Evolutionary conservation across 2,888 invertebrate genomes (phyloP).

Genomic region (Caenorhabditis sp.): DNA sequence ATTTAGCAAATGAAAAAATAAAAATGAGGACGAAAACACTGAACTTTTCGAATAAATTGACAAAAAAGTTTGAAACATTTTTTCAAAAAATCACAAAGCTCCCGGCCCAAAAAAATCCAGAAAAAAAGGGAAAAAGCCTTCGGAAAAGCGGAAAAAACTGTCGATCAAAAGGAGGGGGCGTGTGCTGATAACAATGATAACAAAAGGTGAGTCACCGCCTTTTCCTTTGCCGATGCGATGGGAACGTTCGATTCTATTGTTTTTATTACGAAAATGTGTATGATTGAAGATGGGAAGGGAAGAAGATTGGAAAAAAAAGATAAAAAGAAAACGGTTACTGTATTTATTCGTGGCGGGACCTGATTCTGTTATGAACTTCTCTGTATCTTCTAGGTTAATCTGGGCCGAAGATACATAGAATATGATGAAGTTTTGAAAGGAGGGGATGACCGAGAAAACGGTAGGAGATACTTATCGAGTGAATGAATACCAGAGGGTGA

Average conservation of each 20-base stretch:
- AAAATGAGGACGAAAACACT: no score
- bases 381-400: neutral
- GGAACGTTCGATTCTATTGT: conserved; percentile 11
- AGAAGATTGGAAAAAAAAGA: conserved; percentile 1
- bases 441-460: conserved; percentile 8
- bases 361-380: no score
- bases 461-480: conserved; percentile 6
- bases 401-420: neutral
- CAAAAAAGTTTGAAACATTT: no score
- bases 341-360: neutral
- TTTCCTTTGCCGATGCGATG: no score
- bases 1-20: no score
- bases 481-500: neutral
- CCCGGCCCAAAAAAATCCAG: conserved; percentile 16
- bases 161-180: neutral
- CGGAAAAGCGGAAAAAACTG: neutral
- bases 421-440: conserved; percentile 2
- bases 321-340: neutral
- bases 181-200: conserved; percentile 22
- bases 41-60: no score
- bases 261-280: conserved; percentile 21
- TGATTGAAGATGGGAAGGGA: no score
- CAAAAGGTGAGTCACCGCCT: conserved; percentile 47
- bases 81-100: no score
- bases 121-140: conserved; percentile 5